Percentiles rank a stretch among this genome's conserved stretches.
Conservation (phyloP, 2,888 invertebrate genomes). For the Drosophila nr. medialis region DNA sequence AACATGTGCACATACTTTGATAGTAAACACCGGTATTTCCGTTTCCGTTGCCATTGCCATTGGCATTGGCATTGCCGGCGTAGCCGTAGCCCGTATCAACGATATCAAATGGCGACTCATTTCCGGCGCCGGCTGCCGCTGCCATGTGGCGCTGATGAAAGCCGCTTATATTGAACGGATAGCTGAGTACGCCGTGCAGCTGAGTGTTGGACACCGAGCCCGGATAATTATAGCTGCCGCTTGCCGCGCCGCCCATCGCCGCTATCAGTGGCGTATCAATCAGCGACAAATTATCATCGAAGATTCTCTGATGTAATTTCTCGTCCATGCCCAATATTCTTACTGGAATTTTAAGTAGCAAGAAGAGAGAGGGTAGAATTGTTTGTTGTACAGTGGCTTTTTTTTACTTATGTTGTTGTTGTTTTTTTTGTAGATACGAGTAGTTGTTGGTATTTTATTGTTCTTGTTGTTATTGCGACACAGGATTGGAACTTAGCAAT, state of each 20-base stretch:
- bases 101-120: slow-evolving; percentile 81
- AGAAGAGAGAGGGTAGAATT: slow-evolving; percentile 80
- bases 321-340: slow-evolving; percentile 85
- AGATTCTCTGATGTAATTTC: slow-evolving; percentile 84
- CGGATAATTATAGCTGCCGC: slow-evolving; percentile 81
- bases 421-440: slow-evolving; percentile 42
- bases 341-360: slow-evolving; percentile 84
- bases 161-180: slow-evolving; percentile 85
- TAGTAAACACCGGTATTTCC: slow-evolving; percentile 83
- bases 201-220: slow-evolving; percentile 73
- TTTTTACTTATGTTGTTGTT: slow-evolving; percentile 34
- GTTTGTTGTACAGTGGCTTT: slow-evolving; percentile 51
- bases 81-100: slow-evolving; percentile 82
- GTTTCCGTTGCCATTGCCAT: slow-evolving; percentile 75
- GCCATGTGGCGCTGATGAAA: slow-evolving; percentile 83
- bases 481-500: slow-evolving; percentile 49
- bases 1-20: slow-evolving; percentile 84
- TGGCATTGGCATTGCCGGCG: slow-evolving; percentile 70
- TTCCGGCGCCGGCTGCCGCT: slow-evolving; percentile 73
- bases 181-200: slow-evolving; percentile 81
- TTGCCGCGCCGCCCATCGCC: slow-evolving; percentile 69
- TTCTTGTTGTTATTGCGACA: slow-evolving; percentile 54
- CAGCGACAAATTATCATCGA: slow-evolving; percentile 85
- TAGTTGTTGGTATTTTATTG: slow-evolving; percentile 41
- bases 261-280: slow-evolving; percentile 85